A percentile compares a stretch with the other conserved stretches of the same genome.
Conservation (phyloP, 2,113 vertebrate genomes). For the Emydocephalus ijimae region DNA sequence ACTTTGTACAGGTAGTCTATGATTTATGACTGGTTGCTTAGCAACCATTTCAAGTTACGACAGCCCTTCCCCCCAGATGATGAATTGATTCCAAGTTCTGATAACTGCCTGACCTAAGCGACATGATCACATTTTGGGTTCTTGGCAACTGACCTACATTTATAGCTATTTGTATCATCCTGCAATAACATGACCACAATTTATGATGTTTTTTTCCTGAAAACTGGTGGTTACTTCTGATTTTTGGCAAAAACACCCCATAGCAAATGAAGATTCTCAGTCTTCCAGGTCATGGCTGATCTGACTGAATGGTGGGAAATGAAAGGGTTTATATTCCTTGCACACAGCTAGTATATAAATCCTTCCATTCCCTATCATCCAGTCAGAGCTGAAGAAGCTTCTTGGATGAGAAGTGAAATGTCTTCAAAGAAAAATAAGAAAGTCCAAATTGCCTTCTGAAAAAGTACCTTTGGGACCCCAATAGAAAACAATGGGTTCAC, state of each 20-base stretch:
- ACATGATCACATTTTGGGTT: not conserved
- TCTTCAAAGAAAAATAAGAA: no score
- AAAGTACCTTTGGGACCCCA: no score
- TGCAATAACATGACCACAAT: not conserved
- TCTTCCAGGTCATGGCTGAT: no score
- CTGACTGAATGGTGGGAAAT: no score
- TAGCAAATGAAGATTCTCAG: not conserved
- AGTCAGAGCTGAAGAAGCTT: no score
- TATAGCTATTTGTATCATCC: not conserved
- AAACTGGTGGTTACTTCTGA: not conserved
- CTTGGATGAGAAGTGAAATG: no score
- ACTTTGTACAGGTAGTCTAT: not conserved
- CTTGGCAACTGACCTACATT: not conserved
- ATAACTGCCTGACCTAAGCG: not conserved
- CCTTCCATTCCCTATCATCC: no score
- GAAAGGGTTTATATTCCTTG: no score
- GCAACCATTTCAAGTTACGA: not conserved
- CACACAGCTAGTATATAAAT: no score
- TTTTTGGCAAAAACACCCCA: not conserved
- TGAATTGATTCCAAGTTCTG: not conserved
- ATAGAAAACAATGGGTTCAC: not conserved
- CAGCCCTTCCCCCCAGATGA: not conserved
- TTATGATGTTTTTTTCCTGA: no score
- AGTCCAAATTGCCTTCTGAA: no score
- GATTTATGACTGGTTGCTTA: not conserved